Base-by-base conservation (phyloP, 2,888 invertebrate species). In the Acleris sparsana region DNA sequence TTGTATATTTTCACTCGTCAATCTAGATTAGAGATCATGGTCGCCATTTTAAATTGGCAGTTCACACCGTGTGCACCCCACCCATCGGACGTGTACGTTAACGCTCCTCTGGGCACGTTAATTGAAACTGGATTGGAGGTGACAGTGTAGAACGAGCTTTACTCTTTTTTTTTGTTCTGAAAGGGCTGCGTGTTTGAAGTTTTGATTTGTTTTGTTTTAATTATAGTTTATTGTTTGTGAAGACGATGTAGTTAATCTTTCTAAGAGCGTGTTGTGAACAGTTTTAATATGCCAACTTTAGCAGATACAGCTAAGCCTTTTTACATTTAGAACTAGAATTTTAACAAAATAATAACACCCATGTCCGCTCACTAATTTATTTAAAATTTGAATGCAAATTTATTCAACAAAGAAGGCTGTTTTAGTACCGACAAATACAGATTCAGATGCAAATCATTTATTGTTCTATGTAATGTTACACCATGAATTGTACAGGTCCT, bases 71-170 rank as follows among this genome's bases (percentile, higher is more conserved):
- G 83, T 85, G 80, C 72, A 76, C 82, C 68, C 71, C 64, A 77
- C 84, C 75, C 78, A 72, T 73, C 72, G 80, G 72, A 78, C 79
- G 78, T 39, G 80, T 79, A 75, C 73, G 89, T 89, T 92, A 86
- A 89, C 92, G 90, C 85, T 87, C 72, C 84, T 85, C 85, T 88
- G 88, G 84, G 80, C 88, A 87, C 90, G 88, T 91, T 91, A 92
- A 92, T 92, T 91, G 91, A 91, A 91, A 89, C 81, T 85, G 89
- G 91, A 90, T 90, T 87, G 88, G 89, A 89, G 91, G 91, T 89
- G 91, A 88, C 90, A 90, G 87, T 88, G 90, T 89, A 88, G 87
- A 89, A 89, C 86, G 80, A 73, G 80, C 73, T 82, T 86, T 85
- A 82, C 80, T 84, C 80, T 83, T 83, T 83, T 83, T 83, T 76